Evolutionary conservation across 2,113 vertebrate species (phyloP).

Genomic region (Dipodomys ordii): DNA sequence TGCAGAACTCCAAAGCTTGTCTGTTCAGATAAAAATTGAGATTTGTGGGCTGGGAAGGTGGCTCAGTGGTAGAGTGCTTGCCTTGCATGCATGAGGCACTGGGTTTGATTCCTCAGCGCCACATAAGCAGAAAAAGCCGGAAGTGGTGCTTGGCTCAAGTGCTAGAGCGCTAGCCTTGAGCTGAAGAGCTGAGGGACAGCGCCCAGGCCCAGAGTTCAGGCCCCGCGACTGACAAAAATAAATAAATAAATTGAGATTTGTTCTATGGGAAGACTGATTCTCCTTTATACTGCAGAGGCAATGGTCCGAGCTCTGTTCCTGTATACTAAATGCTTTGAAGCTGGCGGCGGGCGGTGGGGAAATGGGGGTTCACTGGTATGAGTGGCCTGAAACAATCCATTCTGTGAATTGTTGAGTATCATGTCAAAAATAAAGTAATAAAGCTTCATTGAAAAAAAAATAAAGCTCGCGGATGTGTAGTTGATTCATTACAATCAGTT

Average conservation of each 20-base stretch:
- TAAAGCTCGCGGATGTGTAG: neutral
- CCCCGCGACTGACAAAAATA: too few species aligned
- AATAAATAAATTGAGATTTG: neutral
- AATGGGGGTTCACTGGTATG: neutral
- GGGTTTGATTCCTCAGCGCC: too few species aligned
- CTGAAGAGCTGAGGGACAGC: too few species aligned
- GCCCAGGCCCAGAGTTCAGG: too few species aligned
- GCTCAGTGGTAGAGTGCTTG: too few species aligned
- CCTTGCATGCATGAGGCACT: too few species aligned
- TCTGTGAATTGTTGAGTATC: slow-evolving; percentile 18
- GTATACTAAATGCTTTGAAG: neutral
- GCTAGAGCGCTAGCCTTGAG: too few species aligned
- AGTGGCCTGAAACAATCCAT: neutral
- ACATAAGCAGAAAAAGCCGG: too few species aligned
- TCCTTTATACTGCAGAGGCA: neutral
- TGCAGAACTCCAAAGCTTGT: neutral
- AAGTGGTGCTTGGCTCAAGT: too few species aligned
- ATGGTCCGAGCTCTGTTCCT: neutral
- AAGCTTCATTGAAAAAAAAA: slow-evolving; percentile 55
- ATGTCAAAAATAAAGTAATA: slow-evolving; percentile 72
- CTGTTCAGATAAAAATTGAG: neutral
- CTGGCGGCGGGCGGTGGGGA: neutral
- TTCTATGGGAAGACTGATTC: neutral
- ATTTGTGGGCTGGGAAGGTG: neutral
- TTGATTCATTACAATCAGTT: neutral